Conservation (phyloP, 2,113 vertebrate genomes). For the Lynx canadensis region DNA sequence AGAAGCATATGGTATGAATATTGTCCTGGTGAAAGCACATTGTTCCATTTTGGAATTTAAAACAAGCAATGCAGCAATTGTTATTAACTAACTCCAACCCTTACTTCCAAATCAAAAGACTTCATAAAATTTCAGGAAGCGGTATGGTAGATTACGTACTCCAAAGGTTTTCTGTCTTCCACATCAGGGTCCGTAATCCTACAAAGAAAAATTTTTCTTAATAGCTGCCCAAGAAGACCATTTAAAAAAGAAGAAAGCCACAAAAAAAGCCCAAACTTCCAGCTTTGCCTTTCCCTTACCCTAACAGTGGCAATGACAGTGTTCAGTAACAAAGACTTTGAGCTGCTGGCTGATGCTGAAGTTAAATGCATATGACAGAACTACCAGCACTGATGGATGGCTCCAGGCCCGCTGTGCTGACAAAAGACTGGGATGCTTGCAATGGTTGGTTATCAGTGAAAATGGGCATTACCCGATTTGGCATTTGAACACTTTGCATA, state of each 20-base stretch:
- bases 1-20: slow-evolving; percentile 76
- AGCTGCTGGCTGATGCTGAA: slow-evolving; percentile 82
- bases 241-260: neutral
- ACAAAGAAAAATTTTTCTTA: slow-evolving; percentile 46
- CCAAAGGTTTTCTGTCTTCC: slow-evolving; percentile 11
- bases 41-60: slow-evolving; percentile 72
- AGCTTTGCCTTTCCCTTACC: slow-evolving; percentile 43
- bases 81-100: slow-evolving; percentile 40
- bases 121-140: slow-evolving; percentile 38
- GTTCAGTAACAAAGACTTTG: slow-evolving; percentile 82
- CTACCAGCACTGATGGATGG: slow-evolving; percentile 85
- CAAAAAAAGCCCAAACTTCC: neutral
- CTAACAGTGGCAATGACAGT: slow-evolving; percentile 74
- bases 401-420: slow-evolving; percentile 81
- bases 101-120: slow-evolving; percentile 50
- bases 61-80: slow-evolving; percentile 54
- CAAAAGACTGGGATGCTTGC: slow-evolving; percentile 82
- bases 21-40: slow-evolving; percentile 51
- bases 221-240: neutral
- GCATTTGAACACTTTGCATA: slow-evolving; percentile 82
- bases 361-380: slow-evolving; percentile 86
- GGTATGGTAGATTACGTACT: neutral
- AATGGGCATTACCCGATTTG: slow-evolving; percentile 82
- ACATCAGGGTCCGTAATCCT: neutral
- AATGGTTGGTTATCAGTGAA: slow-evolving; percentile 84